Evolutionary conservation across 1,140 invertebrate genomes (phyloP), one percentile per base, ranked within the genome.

Genomic region (Eupristina koningsbergeri): DNA sequence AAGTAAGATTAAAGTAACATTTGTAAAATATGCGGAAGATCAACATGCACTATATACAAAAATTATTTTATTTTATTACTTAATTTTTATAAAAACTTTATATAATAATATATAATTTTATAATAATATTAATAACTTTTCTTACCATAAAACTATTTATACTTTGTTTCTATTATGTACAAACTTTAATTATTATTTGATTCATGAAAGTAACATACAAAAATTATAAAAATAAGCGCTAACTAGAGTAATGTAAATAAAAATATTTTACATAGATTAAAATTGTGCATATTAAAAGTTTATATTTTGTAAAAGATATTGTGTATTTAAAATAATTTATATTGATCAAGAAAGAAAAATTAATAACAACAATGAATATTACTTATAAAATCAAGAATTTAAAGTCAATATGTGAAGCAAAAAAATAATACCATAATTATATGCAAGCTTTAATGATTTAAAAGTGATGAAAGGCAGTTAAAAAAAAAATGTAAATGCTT

Each of bases 251-350:
- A 53, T 6, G 19, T 11, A 58, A 64, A 2, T 3, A n/a, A 39
- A 81, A 74, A 81, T 29, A 61, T 29, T 69, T 17, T 0, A 74
- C 11, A 39, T 41, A 31, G 39, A 47, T 47, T 63, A 63, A 19
- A 47, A 15, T 81, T 64, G 45, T 45, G 45, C 53, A 36, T 26
- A 50, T 6, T 50, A 53, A 67, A 82, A 82, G 73, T 34, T 76
- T 34, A 76, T 22, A 76, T 67, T 82, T 76, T 82, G 53, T 67
- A 67, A 22, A 47, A 82, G 73, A 82, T 82, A 82, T 82, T 82
- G 73, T 58, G 47, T 50, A n/a, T 0, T 63, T 67, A 61, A 17
- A 53, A 53, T 7, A 53, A 53, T 53, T 53, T 17, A 53, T 3
- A 17, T 45, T 45, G 41, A 58, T 58, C 19, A 58, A 58, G 26